Conservation (phyloP, 1,140 invertebrate genomes). For the Drosophila biarmipes region DNA sequence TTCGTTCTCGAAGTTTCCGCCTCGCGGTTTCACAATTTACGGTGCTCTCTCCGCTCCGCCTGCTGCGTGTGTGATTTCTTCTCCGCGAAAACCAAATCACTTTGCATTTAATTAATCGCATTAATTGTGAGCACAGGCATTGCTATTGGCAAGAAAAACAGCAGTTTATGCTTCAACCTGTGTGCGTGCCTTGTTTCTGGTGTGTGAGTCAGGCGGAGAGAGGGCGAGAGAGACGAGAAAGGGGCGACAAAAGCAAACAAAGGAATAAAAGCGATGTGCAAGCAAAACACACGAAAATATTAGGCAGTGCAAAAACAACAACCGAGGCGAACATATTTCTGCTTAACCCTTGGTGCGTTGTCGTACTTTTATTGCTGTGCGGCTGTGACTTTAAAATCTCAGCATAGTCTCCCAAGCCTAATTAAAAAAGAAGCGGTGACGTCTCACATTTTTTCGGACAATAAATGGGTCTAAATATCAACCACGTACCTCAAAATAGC, state of each 20-base stretch:
- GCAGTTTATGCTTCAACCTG: constrained; percentile 17
- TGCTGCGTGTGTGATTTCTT: constrained; percentile 52
- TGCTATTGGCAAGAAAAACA: constrained; percentile 48
- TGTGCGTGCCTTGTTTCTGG: constrained; percentile 21
- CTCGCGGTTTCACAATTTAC: constrained; percentile 22
- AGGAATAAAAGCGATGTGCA: constrained; percentile 61
- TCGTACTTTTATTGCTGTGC: neutral
- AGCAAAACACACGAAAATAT: constrained; percentile 58
- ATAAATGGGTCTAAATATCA: neutral
- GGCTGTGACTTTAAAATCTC: no score
- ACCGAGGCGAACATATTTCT: constrained; percentile 47
- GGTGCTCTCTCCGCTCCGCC: constrained; percentile 14
- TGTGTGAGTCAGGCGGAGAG: constrained; percentile 57
- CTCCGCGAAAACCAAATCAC: constrained; percentile 62
- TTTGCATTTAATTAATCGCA: constrained; percentile 78
- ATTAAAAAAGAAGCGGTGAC: no score
- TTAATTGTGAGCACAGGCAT: constrained; percentile 43
- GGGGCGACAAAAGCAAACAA: constrained; percentile 76
- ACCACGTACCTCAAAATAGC: neutral
- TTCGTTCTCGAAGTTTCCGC: constrained; percentile 70
- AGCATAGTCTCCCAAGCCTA: no score
- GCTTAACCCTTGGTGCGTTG: constrained; percentile 1
- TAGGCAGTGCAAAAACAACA: constrained; percentile 48
- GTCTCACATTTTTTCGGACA: neutral
- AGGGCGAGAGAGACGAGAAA: constrained; percentile 47